phyloP scores from a whole-genome alignment of 2,113 vertebrate species.

The Psephotus haematonotus region DNA sequence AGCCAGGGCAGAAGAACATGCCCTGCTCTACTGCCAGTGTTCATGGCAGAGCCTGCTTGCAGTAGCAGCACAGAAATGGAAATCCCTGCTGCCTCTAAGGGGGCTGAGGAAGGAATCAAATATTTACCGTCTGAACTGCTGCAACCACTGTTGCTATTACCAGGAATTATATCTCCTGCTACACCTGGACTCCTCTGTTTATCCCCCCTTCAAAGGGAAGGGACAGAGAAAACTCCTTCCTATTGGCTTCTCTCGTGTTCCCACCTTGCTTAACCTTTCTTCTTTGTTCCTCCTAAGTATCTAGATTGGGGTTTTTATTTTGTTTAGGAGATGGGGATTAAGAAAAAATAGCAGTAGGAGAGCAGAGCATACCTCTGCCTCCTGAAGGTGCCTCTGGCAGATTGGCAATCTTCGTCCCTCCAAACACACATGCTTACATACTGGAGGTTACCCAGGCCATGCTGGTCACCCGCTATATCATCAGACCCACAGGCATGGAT shows the following conservation, averaged over 20 bases:
- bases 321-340: background rate
- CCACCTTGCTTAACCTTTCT: background rate
- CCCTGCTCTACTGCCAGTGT: background rate
- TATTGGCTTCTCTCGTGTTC: background rate
- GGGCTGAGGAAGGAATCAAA: background rate
- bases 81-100: background rate
- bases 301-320: background rate
- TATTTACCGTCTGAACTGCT: background rate
- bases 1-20: background rate
- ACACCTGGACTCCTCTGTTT: background rate
- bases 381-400: background rate
- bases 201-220: background rate
- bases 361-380: background rate
- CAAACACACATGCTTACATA: background rate
- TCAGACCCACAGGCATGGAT: background rate
- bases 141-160: background rate
- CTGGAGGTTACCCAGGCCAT: background rate
- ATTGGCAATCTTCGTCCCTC: background rate
- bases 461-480: background rate
- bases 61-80: background rate
- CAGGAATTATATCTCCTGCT: background rate
- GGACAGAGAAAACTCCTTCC: background rate
- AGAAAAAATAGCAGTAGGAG: background rate
- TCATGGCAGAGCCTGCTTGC: background rate
- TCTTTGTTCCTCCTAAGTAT: background rate